Base-by-base conservation (phyloP, 2,113 vertebrate species). In the Ibidorhyncha struthersii region DNA sequence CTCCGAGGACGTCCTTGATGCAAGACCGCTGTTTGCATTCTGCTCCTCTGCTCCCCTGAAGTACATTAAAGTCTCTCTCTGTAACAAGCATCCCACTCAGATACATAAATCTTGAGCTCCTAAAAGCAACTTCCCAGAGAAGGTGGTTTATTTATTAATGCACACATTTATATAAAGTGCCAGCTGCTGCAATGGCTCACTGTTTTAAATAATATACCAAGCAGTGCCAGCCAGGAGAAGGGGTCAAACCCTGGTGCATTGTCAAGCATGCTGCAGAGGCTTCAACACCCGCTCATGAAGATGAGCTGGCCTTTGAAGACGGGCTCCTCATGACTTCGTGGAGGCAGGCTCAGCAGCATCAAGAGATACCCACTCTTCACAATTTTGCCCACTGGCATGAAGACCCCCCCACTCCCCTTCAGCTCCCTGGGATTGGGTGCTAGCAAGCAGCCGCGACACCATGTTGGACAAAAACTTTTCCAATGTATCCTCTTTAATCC, bases 211-310 rank as follows among this genome's bases (percentile, higher is more conserved):
- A 50, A 69, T 26, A 65, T 1, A 23, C 10, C 47, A 61, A 49
- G 23, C 2, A 4, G 10, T 5, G 14, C 53, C 55, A 80, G 40
- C 14, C 45, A 69, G 43, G 12, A 66, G 38, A 55, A 56, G 26
- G 16, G 23, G 18, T 25, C 41, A 69, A 56, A 38, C 4, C 11
- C 6, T 0, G 0, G 17, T 2, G 4, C 1, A 1, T 3, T 18
- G 17, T 15, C 15, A 15, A 4, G 38, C 27, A 18, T 1, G 1
- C 47, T 47, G 13, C 36, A 29, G 43, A 50, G 52, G 27, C 27
- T 76, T 65, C 58, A 30, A 17, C 25, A 45, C 3, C 38, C 4
- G 0, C 55, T 21, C 1, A 0, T 15, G 8, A 13, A 62, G 74
- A 53, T 2, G 5, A 5, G 6, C 21, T 13, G 23, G 58, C 17